Evolutionary conservation across 2,113 vertebrate genomes (phyloP).

Genomic region (Gavialis gangeticus): DNA sequence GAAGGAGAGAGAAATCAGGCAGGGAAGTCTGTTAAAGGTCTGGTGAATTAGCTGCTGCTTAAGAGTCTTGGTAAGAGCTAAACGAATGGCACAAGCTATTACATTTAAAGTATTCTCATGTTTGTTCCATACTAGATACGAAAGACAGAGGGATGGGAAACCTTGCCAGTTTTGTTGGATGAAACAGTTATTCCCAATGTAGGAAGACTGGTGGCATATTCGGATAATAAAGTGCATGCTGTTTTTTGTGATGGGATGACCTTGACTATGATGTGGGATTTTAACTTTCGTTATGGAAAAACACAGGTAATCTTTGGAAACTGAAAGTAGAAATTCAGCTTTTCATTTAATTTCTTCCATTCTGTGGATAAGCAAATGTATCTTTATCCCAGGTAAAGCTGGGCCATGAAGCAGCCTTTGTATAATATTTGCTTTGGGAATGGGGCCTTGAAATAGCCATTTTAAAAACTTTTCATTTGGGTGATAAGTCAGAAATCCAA

Average conservation of each 20-base stretch:
- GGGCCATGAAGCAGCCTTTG: no score
- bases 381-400: no score
- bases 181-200: conserved; percentile 62
- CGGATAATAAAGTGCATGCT: conserved; percentile 77
- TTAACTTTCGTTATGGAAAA: conserved; percentile 42
- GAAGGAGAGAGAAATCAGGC: neutral
- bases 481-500: neutral
- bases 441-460: neutral
- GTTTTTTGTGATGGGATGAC: conserved; percentile 75
- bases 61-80: neutral
- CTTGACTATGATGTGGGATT: conserved; percentile 80
- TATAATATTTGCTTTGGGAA: no score
- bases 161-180: conserved; percentile 68
- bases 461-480: neutral
- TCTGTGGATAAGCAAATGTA: no score
- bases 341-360: no score
- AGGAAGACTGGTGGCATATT: conserved; percentile 79
- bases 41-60: neutral
- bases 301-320: conserved; percentile 59
- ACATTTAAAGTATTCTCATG: conserved; percentile 5
- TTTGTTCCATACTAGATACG: conserved; percentile 66
- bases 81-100: neutral
- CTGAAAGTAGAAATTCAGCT: no score
- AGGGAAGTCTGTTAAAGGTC: neutral
- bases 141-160: conserved; percentile 49